Evolutionary conservation across 2,797 vertebrate genomes (phyloP).

Genomic region (Parotocinclus haroldoi): DNA sequence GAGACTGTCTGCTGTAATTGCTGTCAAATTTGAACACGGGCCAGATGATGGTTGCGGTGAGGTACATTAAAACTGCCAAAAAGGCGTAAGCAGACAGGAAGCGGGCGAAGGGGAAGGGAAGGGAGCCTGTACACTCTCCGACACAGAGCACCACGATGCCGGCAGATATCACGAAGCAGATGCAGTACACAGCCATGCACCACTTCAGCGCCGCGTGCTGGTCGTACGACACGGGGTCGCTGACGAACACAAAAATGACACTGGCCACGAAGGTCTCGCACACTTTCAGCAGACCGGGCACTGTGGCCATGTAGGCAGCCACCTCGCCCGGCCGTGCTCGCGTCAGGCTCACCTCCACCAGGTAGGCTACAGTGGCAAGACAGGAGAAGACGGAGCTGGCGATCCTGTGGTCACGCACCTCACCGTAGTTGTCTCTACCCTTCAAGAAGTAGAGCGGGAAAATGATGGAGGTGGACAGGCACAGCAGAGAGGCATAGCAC

Average conservation of each 20-base stretch:
- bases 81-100: constrained; percentile 80
- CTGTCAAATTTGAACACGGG: constrained; percentile 79
- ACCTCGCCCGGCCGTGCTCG: constrained; percentile 81
- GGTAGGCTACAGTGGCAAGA: constrained; percentile 75
- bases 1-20: accelerated
- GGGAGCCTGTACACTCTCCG: constrained; percentile 77
- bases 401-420: constrained; percentile 57
- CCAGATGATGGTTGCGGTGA: constrained; percentile 81
- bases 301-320: constrained; percentile 85
- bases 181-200: constrained; percentile 87
- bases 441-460: constrained; percentile 75
- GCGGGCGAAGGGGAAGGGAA: constrained; percentile 80
- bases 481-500: constrained; percentile 79
- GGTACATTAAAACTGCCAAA: constrained; percentile 75
- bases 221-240: constrained; percentile 58
- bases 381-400: constrained; percentile 80
- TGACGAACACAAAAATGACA: constrained; percentile 82
- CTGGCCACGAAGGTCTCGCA: constrained; percentile 84
- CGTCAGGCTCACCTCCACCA: constrained; percentile 77
- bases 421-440: accelerated
- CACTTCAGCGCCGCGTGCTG: constrained; percentile 66
- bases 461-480: constrained; percentile 81
- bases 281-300: constrained; percentile 84
- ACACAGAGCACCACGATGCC: constrained; percentile 80
- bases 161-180: constrained; percentile 86